phyloP scores from a whole-genome alignment of 2,113 vertebrate genomes.

The Orycteropus afer region DNA sequence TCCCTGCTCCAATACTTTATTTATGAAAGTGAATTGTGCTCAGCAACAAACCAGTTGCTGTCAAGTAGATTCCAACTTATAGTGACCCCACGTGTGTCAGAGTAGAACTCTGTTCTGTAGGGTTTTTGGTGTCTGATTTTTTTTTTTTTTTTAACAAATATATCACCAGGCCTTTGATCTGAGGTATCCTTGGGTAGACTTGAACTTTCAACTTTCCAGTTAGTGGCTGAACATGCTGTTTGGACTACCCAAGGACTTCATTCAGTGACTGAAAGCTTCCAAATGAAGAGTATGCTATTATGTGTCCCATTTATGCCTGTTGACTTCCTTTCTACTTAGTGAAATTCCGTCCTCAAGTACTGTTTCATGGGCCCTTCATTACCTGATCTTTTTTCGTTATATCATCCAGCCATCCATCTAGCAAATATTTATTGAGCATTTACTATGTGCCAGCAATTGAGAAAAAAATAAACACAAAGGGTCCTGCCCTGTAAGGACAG shows the following conservation, averaged over 20 bases:
- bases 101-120: no score
- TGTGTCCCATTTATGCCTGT: not conserved
- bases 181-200: no score
- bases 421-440: no score
- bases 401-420: not conserved
- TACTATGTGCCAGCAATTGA: not conserved
- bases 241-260: no score
- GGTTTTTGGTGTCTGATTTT: no score
- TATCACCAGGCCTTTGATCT: no score
- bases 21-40: not conserved
- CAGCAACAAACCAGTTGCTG: no score
- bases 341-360: not conserved
- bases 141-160: no score
- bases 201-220: no score
- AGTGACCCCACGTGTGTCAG: no score
- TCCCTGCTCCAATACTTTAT: not conserved
- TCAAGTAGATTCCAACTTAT: no score
- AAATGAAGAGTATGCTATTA: not conserved
- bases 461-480: not conserved
- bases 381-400: not conserved
- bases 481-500: not conserved
- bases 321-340: slow-evolving; percentile 4
- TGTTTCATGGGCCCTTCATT: not conserved
- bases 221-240: no score
- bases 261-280: not conserved